Percentiles rank a stretch among this genome's conserved stretches.
Conservation (phyloP, 2,888 invertebrate species). For the Agrotis ipsilon region DNA sequence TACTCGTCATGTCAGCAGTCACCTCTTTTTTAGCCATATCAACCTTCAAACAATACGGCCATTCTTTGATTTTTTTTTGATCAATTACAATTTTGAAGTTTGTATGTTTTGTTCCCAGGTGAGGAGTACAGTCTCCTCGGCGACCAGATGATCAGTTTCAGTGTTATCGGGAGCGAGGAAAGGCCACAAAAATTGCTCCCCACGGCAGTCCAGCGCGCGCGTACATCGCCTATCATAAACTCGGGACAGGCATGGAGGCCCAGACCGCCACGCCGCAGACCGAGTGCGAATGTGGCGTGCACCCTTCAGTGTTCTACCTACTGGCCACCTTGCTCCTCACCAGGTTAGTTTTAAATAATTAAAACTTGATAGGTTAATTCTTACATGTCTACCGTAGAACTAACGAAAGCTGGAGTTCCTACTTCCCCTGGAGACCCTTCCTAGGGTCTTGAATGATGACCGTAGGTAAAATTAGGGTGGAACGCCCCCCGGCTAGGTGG, state of each 20-base stretch:
- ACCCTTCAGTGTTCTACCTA: constrained; percentile 92
- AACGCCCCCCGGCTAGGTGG: no score
- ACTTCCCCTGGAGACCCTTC: no score
- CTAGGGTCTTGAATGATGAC: no score
- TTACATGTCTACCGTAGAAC: no score
- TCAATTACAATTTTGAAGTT: no score
- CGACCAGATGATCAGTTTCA: constrained; percentile 88
- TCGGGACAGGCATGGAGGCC: constrained; percentile 90
- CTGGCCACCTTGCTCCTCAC: constrained; percentile 91
- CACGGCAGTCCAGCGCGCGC: constrained; percentile 89
- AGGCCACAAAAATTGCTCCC: constrained; percentile 89
- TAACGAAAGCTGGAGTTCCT: no score
- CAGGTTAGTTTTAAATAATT: constrained; percentile 74
- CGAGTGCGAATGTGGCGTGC: constrained; percentile 92
- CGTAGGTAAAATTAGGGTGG: no score
- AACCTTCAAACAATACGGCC: no score
- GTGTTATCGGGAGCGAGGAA: constrained; percentile 76
- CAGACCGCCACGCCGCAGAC: constrained; percentile 88
- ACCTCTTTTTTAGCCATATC: no score
- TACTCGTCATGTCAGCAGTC: no score
- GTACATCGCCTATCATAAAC: constrained; percentile 92
- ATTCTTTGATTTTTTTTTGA: no score
- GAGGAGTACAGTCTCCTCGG: constrained; percentile 80
- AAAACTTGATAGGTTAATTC: no score
- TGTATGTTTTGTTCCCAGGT: constrained; percentile 68